Evolutionary conservation across 2,797 vertebrate genomes (phyloP).

Genomic region (Lateolabrax maculatus): DNA sequence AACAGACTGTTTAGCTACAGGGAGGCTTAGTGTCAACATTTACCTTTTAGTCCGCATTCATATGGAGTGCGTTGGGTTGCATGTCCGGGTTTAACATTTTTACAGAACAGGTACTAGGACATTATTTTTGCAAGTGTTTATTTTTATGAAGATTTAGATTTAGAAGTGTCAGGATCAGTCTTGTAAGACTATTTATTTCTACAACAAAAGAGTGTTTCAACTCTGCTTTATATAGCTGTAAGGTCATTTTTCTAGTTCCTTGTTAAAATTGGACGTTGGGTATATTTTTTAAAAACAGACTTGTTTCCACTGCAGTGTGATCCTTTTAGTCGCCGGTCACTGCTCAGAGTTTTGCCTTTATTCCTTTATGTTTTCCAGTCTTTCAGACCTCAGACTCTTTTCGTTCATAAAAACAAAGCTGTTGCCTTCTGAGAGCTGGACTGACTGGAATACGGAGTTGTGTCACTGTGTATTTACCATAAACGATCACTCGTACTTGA

Average conservation of each 20-base stretch:
- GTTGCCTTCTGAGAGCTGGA: conserved; percentile 3
- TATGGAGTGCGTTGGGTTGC: conserved; percentile 27
- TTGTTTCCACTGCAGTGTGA: conserved; percentile 15
- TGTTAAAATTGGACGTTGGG: conserved; percentile 22
- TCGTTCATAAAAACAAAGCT: conserved; percentile 17
- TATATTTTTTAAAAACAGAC: conserved; percentile 1
- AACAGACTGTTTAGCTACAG: conserved; percentile 27
- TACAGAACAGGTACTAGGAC: conserved; percentile 35
- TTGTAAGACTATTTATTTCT: conserved; percentile 67
- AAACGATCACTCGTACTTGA: conserved; percentile 15
- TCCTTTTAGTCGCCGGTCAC: neutral
- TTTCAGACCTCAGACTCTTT: conserved; percentile 14
- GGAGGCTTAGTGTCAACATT: conserved; percentile 23
- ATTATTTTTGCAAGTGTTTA: conserved; percentile 18
- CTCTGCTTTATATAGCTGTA: conserved; percentile 49
- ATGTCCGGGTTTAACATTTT: conserved; percentile 37
- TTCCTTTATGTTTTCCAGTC: neutral
- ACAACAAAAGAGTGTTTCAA: conserved; percentile 54
- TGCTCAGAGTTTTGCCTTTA: conserved; percentile 11
- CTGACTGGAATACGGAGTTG: conserved; percentile 23
- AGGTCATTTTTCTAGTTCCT: conserved; percentile 4
- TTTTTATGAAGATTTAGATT: conserved; percentile 45
- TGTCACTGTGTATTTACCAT: conserved; percentile 22
- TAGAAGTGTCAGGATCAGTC: conserved; percentile 40
- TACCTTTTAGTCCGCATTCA: conserved; percentile 20